These are phyloP conservation scores for Asarcornis scutulata DNA, from an alignment of 2,113 vertebrate genomes.

Conservation along the genomic window DNA sequence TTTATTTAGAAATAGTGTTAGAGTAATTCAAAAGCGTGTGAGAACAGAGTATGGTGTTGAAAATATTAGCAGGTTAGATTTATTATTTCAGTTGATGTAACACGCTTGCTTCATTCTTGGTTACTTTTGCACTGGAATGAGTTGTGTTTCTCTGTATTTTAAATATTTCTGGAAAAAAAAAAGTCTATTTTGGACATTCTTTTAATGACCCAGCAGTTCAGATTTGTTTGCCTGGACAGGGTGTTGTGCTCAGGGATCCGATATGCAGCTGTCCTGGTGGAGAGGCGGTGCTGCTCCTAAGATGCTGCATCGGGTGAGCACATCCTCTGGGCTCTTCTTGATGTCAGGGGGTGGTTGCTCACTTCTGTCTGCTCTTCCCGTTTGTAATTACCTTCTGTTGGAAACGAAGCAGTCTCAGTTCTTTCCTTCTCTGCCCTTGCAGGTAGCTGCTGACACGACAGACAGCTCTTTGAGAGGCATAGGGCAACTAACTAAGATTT, in stretches of 20 bases:
- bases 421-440: background rate
- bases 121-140: background rate
- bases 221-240: background rate
- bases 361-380: background rate
- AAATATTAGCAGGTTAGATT: constrained; percentile 52
- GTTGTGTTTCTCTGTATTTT: background rate
- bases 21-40: background rate
- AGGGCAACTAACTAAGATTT: background rate
- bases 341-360: background rate
- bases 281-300: background rate
- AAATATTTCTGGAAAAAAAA: background rate
- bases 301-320: background rate
- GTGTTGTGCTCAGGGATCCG: background rate
- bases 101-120: background rate
- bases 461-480: background rate
- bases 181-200: background rate
- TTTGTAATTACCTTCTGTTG: background rate
- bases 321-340: background rate
- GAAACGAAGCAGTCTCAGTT: background rate
- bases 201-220: background rate
- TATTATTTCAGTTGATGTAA: constrained; percentile 33
- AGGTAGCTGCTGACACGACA: background rate
- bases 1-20: constrained; percentile 58
- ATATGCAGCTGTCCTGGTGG: background rate
- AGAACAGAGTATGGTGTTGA: constrained; percentile 30